These are phyloP conservation scores for Sminthopsis crassicaudata DNA, from an alignment of 2,113 vertebrate genomes.

Conservation along the genomic window DNA sequence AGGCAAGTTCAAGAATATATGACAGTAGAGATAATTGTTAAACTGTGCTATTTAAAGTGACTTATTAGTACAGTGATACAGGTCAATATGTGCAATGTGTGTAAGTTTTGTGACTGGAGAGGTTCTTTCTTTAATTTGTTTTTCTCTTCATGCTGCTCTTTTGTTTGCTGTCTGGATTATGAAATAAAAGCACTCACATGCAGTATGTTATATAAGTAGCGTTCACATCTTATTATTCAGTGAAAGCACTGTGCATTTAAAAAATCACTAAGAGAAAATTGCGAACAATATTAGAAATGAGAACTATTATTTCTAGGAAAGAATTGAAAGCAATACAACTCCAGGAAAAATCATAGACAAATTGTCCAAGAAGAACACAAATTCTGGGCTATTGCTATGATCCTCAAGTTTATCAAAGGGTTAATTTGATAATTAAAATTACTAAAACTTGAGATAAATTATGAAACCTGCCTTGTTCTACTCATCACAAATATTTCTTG, in stretches of 20 bases:
- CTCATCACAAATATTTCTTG: constrained; percentile 50
- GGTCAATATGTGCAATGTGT: not conserved
- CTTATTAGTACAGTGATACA: not conserved
- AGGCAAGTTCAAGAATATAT: not conserved
- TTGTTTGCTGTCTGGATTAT: not conserved
- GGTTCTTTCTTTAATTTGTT: not conserved
- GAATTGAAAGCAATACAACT: not conserved
- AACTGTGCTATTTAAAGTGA: not conserved
- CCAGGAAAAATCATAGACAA: not conserved
- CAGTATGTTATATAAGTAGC: not conserved
- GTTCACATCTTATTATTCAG: constrained; percentile 5
- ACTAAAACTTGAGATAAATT: not conserved
- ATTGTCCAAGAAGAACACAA: not conserved
- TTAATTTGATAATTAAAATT: constrained; percentile 18
- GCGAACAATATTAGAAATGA: constrained; percentile 39
- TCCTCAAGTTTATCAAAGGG: not conserved
- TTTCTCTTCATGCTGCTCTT: constrained; percentile 11
- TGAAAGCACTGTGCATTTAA: constrained; percentile 49
- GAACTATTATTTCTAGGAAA: constrained; percentile 49
- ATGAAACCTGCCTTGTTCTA: constrained; percentile 40
- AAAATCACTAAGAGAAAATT: constrained; percentile 18
- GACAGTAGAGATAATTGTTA: not conserved
- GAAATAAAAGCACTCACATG: not conserved
- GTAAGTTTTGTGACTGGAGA: not conserved
- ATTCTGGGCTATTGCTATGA: not conserved